Evolutionary conservation across 2,888 invertebrate genomes (phyloP).

Genomic region (Silvanus unidentatus): DNA sequence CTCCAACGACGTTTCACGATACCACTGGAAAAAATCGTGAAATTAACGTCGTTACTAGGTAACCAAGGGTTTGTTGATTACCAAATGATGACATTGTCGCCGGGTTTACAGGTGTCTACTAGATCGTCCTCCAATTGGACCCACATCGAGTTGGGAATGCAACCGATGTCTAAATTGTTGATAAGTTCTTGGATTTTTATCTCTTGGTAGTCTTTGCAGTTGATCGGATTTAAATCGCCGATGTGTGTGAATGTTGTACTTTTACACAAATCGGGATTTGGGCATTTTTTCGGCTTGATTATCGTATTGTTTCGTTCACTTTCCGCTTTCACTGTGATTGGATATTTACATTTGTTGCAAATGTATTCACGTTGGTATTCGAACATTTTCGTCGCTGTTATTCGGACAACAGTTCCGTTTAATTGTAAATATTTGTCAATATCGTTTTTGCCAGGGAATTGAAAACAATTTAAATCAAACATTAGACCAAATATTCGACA

Average conservation of each 20-base stretch:
- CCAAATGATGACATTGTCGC: slow-evolving; percentile 82
- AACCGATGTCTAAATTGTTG: slow-evolving; percentile 63
- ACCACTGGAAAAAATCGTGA: slow-evolving; percentile 54
- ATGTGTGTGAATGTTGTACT: slow-evolving; percentile 52
- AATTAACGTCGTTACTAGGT: slow-evolving; percentile 6
- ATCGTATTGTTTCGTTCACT: slow-evolving; percentile 51
- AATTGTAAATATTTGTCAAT: slow-evolving; percentile 67
- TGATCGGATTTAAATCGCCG: slow-evolving; percentile 53
- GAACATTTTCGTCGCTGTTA: slow-evolving; percentile 67
- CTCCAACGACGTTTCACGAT: slow-evolving; percentile 70
- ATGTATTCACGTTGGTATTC: slow-evolving; percentile 68
- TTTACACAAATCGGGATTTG: slow-evolving; percentile 54
- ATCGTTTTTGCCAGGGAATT: slow-evolving; percentile 65
- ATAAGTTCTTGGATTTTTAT: slow-evolving; percentile 80
- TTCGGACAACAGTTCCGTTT: slow-evolving; percentile 61
- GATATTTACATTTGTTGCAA: slow-evolving; percentile 71
- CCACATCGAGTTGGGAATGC: slow-evolving; percentile 70
- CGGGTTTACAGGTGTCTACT: slow-evolving; percentile 81
- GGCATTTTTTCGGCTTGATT: slow-evolving; percentile 50
- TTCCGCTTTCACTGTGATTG: slow-evolving; percentile 60
- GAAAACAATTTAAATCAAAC: slow-evolving; percentile 56
- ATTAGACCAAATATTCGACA: slow-evolving; percentile 63
- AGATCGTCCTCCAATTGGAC: slow-evolving; percentile 79
- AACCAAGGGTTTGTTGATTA: slow-evolving; percentile 39
- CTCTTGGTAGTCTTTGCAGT: slow-evolving; percentile 79